Base-by-base conservation (phyloP, 2,888 invertebrate species). In the Spialia ferax region DNA sequence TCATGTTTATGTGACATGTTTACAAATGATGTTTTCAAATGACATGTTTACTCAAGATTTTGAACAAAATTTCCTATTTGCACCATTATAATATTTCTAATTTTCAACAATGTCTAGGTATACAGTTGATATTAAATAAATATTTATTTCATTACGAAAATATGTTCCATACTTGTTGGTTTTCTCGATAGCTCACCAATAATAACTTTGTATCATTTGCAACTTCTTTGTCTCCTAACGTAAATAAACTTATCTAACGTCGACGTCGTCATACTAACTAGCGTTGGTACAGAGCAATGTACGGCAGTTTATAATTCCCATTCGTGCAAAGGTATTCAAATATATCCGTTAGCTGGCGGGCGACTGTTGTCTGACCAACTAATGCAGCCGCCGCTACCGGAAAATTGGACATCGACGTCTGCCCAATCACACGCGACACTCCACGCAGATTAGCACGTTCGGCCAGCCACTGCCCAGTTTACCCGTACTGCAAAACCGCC, bases 351-450 rank as follows among this genome's bases (percentile, higher is more conserved):
- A 75, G 85, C 81, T 79, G 83, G 84, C 80, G 83, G 84, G 82
- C 87, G 85, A 79, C 80, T 78, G 87, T 87, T 88, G 89, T 88
- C 87, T 83, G 86, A 76, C 77, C 81, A 86, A 88, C 89, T 90
- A 89, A 88, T 90, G 86, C 82, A 79, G 75, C 70, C 71, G 70
- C 70, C 73, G 74, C 70, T 63, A 86, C 91, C 90, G 92, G 92
- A 92, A 93, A 93, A 93, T 93, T 93, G 93, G 88, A 92, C 91
- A 87, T 83, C 85, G 83, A 80, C 84, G 88, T 86, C 87, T 88
- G 87, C 83, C 90, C 92, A 93, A 93, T 93, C 93, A 92, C 85
- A 91, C 85, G 90, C 90, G 90, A 91, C 91, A 89, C 90, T 88
- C 91, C 82, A 89, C 88, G 88, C 90, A 92, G 91, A 93, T 93